Percentiles rank a stretch among this genome's conserved stretches.
Evolutionary conservation across 2,113 vertebrate genomes (phyloP).

Genomic region (Prionailurus viverrinus): DNA sequence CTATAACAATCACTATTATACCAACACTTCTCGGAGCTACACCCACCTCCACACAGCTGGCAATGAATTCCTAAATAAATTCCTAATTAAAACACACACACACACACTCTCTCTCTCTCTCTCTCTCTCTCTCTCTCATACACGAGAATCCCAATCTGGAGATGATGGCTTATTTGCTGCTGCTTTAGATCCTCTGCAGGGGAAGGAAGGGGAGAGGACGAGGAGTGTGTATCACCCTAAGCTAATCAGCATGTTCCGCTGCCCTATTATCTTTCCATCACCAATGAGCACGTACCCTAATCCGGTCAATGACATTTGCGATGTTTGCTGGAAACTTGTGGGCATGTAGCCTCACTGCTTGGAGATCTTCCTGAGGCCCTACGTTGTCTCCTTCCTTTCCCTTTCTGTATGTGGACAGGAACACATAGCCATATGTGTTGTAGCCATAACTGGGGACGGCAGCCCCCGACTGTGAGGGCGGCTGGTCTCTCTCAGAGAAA

Average conservation of each 20-base stretch:
- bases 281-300: background rate
- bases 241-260: background rate
- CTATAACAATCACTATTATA: slow-evolving; percentile 66
- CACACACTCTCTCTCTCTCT: background rate
- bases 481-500: background rate
- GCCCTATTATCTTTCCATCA: background rate
- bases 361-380: background rate
- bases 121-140: background rate
- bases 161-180: background rate
- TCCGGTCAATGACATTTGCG: background rate
- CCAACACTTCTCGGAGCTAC: slow-evolving; percentile 3
- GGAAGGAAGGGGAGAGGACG: background rate
- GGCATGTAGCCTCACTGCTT: background rate
- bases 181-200: background rate
- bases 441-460: background rate
- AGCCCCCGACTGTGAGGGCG: background rate
- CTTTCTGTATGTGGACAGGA: background rate
- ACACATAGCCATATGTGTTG: no score
- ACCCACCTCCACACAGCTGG: slow-evolving; percentile 65
- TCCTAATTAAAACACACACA: slow-evolving; percentile 38
- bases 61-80: slow-evolving; percentile 71
- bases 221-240: background rate
- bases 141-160: background rate
- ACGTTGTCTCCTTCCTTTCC: background rate
- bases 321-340: background rate